Evolutionary conservation across 2,888 invertebrate species (phyloP).

Genomic region (Temnothorax rugatulus): DNA sequence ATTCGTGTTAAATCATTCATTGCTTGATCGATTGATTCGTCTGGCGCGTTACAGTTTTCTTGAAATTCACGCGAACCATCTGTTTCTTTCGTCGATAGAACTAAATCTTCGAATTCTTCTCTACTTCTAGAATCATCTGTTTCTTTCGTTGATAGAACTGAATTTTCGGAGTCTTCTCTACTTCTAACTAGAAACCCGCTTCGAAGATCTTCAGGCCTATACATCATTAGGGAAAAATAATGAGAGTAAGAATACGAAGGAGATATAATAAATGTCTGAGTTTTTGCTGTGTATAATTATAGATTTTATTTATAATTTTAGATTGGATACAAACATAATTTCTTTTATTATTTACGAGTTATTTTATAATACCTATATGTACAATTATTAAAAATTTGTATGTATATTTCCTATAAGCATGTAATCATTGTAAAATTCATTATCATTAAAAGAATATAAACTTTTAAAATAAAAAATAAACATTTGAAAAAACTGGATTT

Average conservation of each 20-base stretch:
- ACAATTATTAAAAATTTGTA: background rate
- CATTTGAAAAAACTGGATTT: background rate
- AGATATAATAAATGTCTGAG: background rate
- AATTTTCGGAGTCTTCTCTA: background rate
- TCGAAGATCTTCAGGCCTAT: slow-evolving; percentile 5
- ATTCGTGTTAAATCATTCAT: slow-evolving; percentile 59
- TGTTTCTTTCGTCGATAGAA: slow-evolving; percentile 1
- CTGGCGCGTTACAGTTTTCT: background rate
- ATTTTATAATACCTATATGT: slow-evolving; percentile 32
- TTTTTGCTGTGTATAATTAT: too few species aligned
- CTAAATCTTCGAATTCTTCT: background rate
- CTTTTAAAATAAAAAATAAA: background rate
- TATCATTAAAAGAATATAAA: background rate
- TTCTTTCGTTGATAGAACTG: background rate
- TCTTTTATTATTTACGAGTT: background rate
- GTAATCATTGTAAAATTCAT: background rate
- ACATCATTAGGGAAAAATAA: background rate
- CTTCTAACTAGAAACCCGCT: background rate
- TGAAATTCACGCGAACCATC: background rate
- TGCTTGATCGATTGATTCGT: background rate
- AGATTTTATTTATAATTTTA: too few species aligned
- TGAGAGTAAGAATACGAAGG: background rate
- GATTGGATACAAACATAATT: background rate
- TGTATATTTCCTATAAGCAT: background rate
- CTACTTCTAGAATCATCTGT: background rate